Percentiles rank a stretch among this genome's conserved stretches.
These are phyloP conservation scores for Dyspetes luteomarginatus DNA, from an alignment of 2,888 invertebrate genomes.

Conservation along the genomic window DNA sequence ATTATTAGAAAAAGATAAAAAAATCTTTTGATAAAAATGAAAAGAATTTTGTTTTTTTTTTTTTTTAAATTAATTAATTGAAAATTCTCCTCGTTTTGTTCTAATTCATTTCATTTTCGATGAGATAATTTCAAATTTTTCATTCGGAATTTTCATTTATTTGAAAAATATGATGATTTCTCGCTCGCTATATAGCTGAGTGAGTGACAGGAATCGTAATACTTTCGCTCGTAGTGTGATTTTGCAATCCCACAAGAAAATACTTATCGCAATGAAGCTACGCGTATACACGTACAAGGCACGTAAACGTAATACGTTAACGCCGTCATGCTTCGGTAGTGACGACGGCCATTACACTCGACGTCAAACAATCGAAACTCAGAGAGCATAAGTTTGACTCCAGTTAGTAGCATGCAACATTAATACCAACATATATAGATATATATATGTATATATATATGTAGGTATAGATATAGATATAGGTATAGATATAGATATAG, in stretches of 20 bases:
- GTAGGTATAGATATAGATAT: too few relatives aligned
- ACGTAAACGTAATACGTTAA: conserved; percentile 48
- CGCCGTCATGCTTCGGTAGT: conserved; percentile 59
- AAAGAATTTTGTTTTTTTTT: neutral
- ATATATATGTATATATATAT: too few relatives aligned
- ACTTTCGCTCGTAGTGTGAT: conserved; percentile 32
- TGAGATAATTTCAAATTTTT: neutral
- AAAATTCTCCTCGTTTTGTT: neutral
- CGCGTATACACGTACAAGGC: conserved; percentile 23
- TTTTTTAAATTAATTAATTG: neutral
- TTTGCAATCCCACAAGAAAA: conserved; percentile 25
- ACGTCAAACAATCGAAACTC: conserved; percentile 60
- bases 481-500: too few relatives aligned
- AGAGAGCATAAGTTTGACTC: conserved; percentile 21
- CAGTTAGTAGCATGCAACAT: conserved; percentile 9
- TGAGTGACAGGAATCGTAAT: conserved; percentile 9
- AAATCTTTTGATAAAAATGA: neutral
- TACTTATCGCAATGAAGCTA: conserved; percentile 28
- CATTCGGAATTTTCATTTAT: neutral
- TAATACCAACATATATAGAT: neutral
- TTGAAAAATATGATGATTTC: conserved; percentile 2
- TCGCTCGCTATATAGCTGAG: neutral
- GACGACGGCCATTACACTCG: conserved; percentile 62
- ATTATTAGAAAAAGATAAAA: too few relatives aligned
- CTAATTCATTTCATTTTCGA: neutral